Percentiles rank a stretch among this genome's conserved stretches.
phyloP scores from a whole-genome alignment of 2,797 vertebrate genomes.

The Microctenopoma steveboyesi region DNA sequence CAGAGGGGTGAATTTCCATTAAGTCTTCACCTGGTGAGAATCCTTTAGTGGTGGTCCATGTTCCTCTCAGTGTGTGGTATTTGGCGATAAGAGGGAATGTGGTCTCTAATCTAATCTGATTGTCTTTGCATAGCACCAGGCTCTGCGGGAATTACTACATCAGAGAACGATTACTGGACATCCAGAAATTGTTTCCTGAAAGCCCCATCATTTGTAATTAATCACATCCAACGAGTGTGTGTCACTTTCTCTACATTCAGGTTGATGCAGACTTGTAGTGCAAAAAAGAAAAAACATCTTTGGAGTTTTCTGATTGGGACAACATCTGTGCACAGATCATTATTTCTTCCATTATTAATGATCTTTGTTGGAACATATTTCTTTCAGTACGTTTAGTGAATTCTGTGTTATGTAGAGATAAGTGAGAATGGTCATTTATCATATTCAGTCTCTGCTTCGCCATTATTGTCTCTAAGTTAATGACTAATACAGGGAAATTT shows the following conservation, averaged over 20 bases:
- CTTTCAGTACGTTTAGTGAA: background rate
- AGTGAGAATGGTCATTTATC: conserved; percentile 19
- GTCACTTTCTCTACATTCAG: conserved; percentile 27
- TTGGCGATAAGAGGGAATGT: conserved; percentile 57
- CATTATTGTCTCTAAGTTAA: conserved; percentile 31
- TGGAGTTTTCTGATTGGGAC: background rate
- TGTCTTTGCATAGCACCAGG: conserved; percentile 32
- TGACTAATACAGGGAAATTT: conserved; percentile 57
- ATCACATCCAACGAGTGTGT: conserved; percentile 32
- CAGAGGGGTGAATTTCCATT: conserved; percentile 34
- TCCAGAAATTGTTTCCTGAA: conserved; percentile 57
- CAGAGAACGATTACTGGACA: conserved; percentile 61
- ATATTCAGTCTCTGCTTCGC: conserved; percentile 51
- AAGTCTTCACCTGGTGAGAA: conserved; percentile 48
- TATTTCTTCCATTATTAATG: background rate
- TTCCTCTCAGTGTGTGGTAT: conserved; percentile 72
- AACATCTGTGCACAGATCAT: background rate
- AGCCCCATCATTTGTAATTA: conserved; percentile 41
- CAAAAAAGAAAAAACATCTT: background rate
- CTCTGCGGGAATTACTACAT: conserved; percentile 57
- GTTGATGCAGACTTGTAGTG: background rate
- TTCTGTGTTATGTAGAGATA: conserved; percentile 33
- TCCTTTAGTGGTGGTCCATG: conserved; percentile 63
- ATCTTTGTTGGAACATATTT: background rate
- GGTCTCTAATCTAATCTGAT: conserved; percentile 75